Evolutionary conservation across 2,797 vertebrate genomes (phyloP).

Genomic region (Chaetodon trifasciatus): DNA sequence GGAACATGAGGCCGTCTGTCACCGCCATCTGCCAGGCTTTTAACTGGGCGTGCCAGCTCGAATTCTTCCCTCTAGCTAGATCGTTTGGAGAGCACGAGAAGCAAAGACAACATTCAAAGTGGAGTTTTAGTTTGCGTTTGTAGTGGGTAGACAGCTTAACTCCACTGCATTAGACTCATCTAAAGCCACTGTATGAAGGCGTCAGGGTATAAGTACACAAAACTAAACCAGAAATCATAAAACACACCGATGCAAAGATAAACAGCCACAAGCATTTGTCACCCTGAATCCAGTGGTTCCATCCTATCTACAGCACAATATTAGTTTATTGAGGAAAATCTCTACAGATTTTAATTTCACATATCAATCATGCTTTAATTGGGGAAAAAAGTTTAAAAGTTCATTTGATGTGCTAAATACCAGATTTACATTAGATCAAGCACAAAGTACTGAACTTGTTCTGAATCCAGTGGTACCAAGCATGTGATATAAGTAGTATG

Average conservation of each 20-base stretch:
- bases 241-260: not conserved
- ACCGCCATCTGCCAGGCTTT: constrained; percentile 19
- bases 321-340: too few relatives aligned
- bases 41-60: constrained; percentile 41
- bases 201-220: not conserved
- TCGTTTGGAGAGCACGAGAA: constrained; percentile 15
- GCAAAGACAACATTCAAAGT: constrained; percentile 17
- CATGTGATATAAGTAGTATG: too few relatives aligned
- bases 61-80: constrained; percentile 43
- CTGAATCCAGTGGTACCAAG: too few relatives aligned
- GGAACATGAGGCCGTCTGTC: constrained; percentile 7
- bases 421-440: too few relatives aligned
- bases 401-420: too few relatives aligned
- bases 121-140: not conserved
- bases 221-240: not conserved
- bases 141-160: not conserved
- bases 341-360: too few relatives aligned
- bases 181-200: not conserved
- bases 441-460: too few relatives aligned
- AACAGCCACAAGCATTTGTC: not conserved
- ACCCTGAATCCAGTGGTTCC: not conserved
- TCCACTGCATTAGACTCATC: not conserved
- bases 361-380: too few relatives aligned
- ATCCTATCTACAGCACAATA: not conserved
- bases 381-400: too few relatives aligned